These are phyloP conservation scores for Dinocampus coccinellae DNA, from an alignment of 2,888 invertebrate genomes.

Conservation along the genomic window DNA sequence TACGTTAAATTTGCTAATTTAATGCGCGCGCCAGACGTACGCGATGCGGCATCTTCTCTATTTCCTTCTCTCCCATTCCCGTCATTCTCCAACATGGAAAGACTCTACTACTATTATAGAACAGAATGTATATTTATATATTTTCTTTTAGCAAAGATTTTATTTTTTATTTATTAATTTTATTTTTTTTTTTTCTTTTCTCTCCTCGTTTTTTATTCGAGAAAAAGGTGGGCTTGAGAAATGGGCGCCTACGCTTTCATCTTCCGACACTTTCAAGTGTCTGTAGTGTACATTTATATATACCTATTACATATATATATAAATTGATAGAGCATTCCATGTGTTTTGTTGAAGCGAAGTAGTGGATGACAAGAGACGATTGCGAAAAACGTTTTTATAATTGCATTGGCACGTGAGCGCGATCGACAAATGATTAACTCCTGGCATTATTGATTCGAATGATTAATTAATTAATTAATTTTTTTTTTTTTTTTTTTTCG, in stretches of 20 bases:
- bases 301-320: background rate
- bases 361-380: background rate
- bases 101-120: background rate
- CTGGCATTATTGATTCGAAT: background rate
- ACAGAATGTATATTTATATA: too few species aligned
- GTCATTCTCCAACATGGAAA: background rate
- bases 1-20: constrained; percentile 65
- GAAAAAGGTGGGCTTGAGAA: constrained; percentile 10
- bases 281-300: background rate
- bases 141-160: background rate
- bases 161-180: constrained; percentile 9
- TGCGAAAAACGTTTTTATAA: background rate
- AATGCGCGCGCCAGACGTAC: constrained; percentile 42
- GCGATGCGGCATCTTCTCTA: constrained; percentile 32
- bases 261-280: background rate
- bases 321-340: constrained; percentile 21
- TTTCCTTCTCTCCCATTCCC: background rate
- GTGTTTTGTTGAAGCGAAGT: constrained; percentile 43
- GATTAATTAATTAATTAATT: background rate
- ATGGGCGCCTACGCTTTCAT: constrained; percentile 1
- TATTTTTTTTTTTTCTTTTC: background rate
- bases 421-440: constrained; percentile 6
- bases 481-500: too few species aligned
- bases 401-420: background rate
- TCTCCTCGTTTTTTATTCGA: background rate